These are phyloP conservation scores for Bugulina stolonifera DNA, from an alignment of 2,888 invertebrate species.

Conservation along the genomic window DNA sequence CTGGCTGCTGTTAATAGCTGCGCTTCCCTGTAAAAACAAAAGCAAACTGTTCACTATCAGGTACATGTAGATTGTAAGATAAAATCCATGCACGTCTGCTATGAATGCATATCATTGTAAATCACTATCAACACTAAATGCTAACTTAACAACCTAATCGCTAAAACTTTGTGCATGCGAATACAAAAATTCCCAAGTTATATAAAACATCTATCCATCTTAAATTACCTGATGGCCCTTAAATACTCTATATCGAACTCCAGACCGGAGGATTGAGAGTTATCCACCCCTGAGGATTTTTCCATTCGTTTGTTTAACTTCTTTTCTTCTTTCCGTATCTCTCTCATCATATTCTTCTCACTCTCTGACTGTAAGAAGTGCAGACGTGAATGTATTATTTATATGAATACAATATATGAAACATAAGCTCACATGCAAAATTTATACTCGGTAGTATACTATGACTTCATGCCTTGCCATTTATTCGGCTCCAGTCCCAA, in stretches of 20 bases:
- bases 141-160: not conserved
- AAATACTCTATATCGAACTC: not conserved
- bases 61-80: too few relatives aligned
- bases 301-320: slow-evolving; percentile 41
- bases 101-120: not conserved
- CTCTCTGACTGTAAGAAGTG: slow-evolving; percentile 76
- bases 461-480: too few relatives aligned
- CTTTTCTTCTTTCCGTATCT: slow-evolving; percentile 75
- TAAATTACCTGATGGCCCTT: slow-evolving; percentile 10
- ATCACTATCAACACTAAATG: not conserved
- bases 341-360: slow-evolving; percentile 61
- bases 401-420: too few relatives aligned
- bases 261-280: not conserved
- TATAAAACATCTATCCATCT: not conserved
- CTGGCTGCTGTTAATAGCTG: slow-evolving; percentile 45
- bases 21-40: slow-evolving; percentile 49
- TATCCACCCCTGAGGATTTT: not conserved
- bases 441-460: too few relatives aligned
- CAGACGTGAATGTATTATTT: too few relatives aligned
- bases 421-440: too few relatives aligned
- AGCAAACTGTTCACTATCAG: too few relatives aligned
- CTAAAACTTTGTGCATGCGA: not conserved
- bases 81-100: too few relatives aligned
- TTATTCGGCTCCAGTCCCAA: too few relatives aligned
- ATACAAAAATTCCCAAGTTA: not conserved